A percentile compares a stretch with the other conserved stretches of the same genome.
These are phyloP conservation scores for Podarcis lilfordi DNA, from an alignment of 2,797 vertebrate genomes.

Conservation along the genomic window DNA sequence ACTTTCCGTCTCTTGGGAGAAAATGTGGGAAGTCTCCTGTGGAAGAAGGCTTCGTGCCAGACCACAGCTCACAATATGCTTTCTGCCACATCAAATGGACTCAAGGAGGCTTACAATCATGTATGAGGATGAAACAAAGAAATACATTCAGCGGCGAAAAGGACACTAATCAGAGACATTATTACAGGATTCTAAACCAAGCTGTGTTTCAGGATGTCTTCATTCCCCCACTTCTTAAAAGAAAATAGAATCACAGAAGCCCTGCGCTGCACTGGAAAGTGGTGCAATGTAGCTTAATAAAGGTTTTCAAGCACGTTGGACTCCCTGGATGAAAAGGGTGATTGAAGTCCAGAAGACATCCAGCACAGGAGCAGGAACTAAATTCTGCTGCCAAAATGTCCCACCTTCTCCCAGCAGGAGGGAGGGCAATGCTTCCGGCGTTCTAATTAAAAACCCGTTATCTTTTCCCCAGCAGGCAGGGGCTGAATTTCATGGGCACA, in stretches of 20 bases:
- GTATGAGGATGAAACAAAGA: not conserved
- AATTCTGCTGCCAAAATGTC: not conserved
- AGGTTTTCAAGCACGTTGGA: not conserved
- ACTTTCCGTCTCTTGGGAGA: not conserved
- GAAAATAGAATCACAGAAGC: not conserved
- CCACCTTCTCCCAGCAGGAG: conserved; percentile 24
- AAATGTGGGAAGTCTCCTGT: not conserved
- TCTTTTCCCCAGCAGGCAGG: conserved; percentile 19
- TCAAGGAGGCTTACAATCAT: not conserved
- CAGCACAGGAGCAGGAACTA: not conserved
- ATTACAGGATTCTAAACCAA: not conserved
- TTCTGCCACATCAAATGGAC: not conserved
- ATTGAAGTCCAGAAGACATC: conserved; percentile 24
- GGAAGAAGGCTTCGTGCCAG: not conserved
- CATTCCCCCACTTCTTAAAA: not conserved
- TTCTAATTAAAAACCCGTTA: conserved; percentile 29
- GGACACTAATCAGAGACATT: conserved; percentile 4
- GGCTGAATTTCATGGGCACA: conserved; percentile 23
- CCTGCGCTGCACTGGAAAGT: not conserved
- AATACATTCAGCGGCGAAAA: not conserved
- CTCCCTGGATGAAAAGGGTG: conserved; percentile 22
- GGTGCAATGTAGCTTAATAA: not conserved
- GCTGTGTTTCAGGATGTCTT: not conserved
- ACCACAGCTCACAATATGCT: not conserved
- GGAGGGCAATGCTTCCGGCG: not conserved